Conservation (phyloP, 1,140 invertebrate species). For the Lycorma delicatula region DNA sequence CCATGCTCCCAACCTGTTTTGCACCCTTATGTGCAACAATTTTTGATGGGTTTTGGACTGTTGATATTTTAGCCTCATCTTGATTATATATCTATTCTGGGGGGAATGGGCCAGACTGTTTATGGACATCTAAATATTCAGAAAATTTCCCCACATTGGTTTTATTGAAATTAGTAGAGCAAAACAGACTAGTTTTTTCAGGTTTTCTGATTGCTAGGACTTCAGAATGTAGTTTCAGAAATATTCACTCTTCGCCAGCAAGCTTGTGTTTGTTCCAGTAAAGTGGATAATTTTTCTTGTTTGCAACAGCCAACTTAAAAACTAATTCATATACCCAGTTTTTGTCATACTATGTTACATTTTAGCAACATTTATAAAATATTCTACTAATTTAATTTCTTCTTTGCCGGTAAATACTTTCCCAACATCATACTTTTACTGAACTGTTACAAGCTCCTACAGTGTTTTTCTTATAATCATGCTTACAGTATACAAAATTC, state of each 20-base stretch:
- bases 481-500: too few species aligned
- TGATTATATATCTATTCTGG: slow-evolving; percentile 32
- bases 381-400: too few species aligned
- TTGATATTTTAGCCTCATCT: slow-evolving; percentile 35
- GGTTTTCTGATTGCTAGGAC: slow-evolving; percentile 21
- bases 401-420: too few species aligned
- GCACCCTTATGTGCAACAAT: slow-evolving; percentile 24
- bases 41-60: slow-evolving; percentile 31
- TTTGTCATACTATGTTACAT: too few species aligned
- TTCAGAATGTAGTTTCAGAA: not conserved
- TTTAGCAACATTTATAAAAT: too few species aligned
- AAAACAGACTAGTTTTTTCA: slow-evolving; percentile 27
- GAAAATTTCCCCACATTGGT: slow-evolving; percentile 27
- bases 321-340: too few species aligned
- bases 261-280: not conserved
- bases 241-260: not conserved
- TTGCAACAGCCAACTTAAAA: too few species aligned
- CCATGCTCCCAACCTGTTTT: slow-evolving; percentile 26
- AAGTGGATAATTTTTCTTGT: too few species aligned
- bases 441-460: too few species aligned
- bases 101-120: slow-evolving; percentile 23
- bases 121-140: slow-evolving; percentile 15
- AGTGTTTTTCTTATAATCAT: too few species aligned
- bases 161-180: slow-evolving; percentile 31
- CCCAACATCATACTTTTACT: too few species aligned